Conservation (phyloP, 1,140 invertebrate species). For the Venturia canescens region DNA sequence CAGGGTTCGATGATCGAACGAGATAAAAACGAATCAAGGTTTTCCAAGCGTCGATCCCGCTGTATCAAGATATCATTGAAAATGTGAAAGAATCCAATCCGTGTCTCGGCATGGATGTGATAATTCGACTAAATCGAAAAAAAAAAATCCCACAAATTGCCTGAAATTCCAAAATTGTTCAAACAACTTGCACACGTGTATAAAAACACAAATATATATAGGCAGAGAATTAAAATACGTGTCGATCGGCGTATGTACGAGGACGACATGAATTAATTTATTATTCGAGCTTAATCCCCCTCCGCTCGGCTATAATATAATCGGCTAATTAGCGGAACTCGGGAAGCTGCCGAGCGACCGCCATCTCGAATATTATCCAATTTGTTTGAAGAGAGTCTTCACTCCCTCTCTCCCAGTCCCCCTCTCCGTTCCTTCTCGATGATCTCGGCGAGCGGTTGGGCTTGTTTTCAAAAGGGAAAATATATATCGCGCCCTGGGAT, state of each 20-base stretch:
- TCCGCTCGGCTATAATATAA: constrained; percentile 34
- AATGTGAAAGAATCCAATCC: too few species aligned
- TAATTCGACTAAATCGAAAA: too few species aligned
- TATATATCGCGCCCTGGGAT: constrained; percentile 17
- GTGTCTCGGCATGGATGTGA: too few species aligned
- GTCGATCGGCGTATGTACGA: background rate
- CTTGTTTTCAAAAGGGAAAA: constrained; percentile 33
- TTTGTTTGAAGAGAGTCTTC: constrained; percentile 28
- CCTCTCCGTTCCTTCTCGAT: background rate
- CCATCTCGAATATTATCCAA: constrained; percentile 33
- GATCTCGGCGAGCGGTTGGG: background rate
- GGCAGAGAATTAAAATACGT: too few species aligned
- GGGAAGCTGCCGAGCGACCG: constrained; percentile 18
- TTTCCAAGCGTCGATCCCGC: too few species aligned
- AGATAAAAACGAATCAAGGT: too few species aligned
- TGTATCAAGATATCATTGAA: too few species aligned
- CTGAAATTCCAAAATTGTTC: too few species aligned
- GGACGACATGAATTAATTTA: constrained; percentile 9
- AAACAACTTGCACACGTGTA: background rate
- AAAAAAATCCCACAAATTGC: too few species aligned
- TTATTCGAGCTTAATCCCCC: background rate
- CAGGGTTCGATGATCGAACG: too few species aligned
- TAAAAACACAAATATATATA: background rate
- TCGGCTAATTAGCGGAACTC: constrained; percentile 45
- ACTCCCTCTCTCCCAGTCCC: background rate